Evolutionary conservation across 2,888 invertebrate genomes (phyloP), one percentile per base, ranked within the genome.

Genomic region (Stenolophus ochropezus): DNA sequence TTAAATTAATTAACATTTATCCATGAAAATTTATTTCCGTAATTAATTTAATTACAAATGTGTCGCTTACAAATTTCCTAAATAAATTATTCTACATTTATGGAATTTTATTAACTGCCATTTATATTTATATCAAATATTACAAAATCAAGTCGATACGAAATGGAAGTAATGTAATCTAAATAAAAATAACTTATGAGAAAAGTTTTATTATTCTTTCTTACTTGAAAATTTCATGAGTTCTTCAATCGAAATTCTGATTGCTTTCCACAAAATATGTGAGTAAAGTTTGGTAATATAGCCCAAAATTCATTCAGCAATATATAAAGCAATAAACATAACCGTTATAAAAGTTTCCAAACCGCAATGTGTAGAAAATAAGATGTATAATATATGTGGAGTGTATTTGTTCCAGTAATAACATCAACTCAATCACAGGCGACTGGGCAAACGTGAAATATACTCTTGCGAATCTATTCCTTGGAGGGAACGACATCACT

Each of bases 401-500:
- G 61, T 61, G 6, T 23, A 61, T 61, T 61, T 61, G 61, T 92
- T 91, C 61, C 91, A 96, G 96, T 88, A 96, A 96, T 89, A 93
- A 94, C 88, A 93, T 96, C 84, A 93, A 94, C 51, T 91, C 93
- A 14, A 88, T 96, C 84, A 92, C 93, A 79, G 93, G 94, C 25
- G 94, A 94, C 86, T 96, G 96, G 96, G 94, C 94, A 83, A 93
- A 94, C 86, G 91, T 94, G 86, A 93, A 93, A 87, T 94, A 94
- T 84, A 94, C 95, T 8, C 88, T 96, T 83, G 93, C 94, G 4
- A 95, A 95, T 85, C 91, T 96, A 82, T 96, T 96, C 86, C 90
- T 97, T 82, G 94, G 95, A 18, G 95, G 95, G 85, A 97, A 97
- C 86, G 95, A 96, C 87, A 92, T 97, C 80, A 92, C 92, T 8